phyloP scores from a whole-genome alignment of 2,113 vertebrate genomes.

The Osmerus eperlanus region DNA sequence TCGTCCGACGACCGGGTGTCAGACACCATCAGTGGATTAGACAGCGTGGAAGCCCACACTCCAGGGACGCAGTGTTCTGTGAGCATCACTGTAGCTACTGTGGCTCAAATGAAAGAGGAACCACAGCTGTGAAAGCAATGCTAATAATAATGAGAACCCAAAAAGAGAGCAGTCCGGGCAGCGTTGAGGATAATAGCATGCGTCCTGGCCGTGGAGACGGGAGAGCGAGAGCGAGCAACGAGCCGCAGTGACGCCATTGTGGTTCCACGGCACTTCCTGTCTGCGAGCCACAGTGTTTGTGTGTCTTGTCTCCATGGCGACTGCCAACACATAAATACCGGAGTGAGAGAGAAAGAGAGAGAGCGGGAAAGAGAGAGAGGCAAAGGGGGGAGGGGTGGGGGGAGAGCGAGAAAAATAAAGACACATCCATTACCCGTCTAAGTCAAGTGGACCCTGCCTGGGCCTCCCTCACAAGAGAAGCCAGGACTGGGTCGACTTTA shows the following conservation, averaged over 20 bases:
- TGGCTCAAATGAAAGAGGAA: conserved; percentile 33
- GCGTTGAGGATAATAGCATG: conserved; percentile 66
- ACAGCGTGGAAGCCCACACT: conserved; percentile 20
- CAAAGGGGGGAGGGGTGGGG: conserved; percentile 7
- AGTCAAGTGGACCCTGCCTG: conserved; percentile 58
- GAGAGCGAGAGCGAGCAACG: conserved; percentile 48
- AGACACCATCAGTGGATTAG: conserved; percentile 60
- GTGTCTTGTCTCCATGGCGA: conserved; percentile 73
- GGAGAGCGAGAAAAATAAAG: conserved; percentile 41
- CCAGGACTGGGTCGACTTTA: conserved; percentile 38
- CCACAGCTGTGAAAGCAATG: conserved; percentile 73
- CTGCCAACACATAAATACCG: conserved; percentile 77
- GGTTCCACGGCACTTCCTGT: conserved; percentile 80
- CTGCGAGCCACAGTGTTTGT: conserved; percentile 77
- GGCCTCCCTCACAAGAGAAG: conserved; percentile 37
- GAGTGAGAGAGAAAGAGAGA: conserved; percentile 39
- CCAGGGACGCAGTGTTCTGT: conserved; percentile 12
- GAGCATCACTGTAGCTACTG: conserved; percentile 56
- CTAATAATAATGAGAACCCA: conserved; percentile 64
- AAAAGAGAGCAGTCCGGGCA: conserved; percentile 53
- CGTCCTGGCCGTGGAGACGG: conserved; percentile 42
- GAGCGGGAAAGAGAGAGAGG: conserved; percentile 26
- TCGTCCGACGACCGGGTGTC: conserved; percentile 48
- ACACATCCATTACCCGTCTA: conserved; percentile 45
- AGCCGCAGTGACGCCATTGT: conserved; percentile 82